Conservation (phyloP, 2,797 vertebrate genomes). For the Ambastaia sidthimunki region DNA sequence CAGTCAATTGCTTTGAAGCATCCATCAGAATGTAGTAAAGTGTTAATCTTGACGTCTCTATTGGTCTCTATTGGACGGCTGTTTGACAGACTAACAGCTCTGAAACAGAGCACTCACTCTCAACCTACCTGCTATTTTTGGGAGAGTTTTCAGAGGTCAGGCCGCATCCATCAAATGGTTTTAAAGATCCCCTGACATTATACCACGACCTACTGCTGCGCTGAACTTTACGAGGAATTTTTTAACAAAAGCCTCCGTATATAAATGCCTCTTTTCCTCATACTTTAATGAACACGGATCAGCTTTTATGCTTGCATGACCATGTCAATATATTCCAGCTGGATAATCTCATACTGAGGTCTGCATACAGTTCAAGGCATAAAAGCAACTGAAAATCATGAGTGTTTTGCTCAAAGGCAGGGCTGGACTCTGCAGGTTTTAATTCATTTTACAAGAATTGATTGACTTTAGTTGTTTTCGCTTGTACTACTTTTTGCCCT, state of each 20-base stretch:
- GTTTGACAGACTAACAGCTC: slow-evolving; percentile 2
- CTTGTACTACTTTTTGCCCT: not conserved
- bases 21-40: not conserved
- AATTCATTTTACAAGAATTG: not conserved
- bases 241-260: slow-evolving; percentile 1
- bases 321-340: slow-evolving; percentile 20
- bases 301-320: slow-evolving; percentile 10
- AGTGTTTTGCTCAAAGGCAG: not conserved
- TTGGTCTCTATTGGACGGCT: not conserved
- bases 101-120: not conserved
- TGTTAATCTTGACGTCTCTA: not conserved
- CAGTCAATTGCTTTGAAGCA: not conserved
- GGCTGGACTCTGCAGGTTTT: not conserved
- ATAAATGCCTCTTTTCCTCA: not conserved
- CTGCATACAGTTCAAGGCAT: slow-evolving; percentile 18
- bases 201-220: slow-evolving; percentile 1
- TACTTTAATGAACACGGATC: slow-evolving; percentile 23
- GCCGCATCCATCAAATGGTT: slow-evolving; percentile 15
- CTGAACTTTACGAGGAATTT: slow-evolving; percentile 2
- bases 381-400: slow-evolving; percentile 7
- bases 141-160: slow-evolving; percentile 23
- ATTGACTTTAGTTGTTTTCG: not conserved
- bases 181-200: slow-evolving; percentile 38
- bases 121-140: slow-evolving; percentile 35
- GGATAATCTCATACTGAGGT: slow-evolving; percentile 12